Percentiles rank a stretch among this genome's conserved stretches.
Conservation (phyloP, 1,140 invertebrate genomes). For the Asobara japonica region DNA sequence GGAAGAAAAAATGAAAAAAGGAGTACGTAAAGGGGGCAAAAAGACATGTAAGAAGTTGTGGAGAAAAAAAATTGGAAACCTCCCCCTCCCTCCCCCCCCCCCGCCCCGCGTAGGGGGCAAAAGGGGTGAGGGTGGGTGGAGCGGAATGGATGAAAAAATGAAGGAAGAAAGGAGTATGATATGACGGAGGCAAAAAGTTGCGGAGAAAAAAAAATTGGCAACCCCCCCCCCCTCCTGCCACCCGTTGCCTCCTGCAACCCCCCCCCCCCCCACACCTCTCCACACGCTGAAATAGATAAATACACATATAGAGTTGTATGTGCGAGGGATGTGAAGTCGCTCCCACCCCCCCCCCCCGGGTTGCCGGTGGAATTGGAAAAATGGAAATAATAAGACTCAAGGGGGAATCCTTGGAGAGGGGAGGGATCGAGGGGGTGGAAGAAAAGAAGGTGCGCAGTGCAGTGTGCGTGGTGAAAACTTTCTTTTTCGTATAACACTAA, state of each 20-base stretch:
- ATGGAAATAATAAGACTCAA: slow-evolving; percentile 63
- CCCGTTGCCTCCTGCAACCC: too few species aligned
- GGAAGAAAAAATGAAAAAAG: slow-evolving; percentile 31
- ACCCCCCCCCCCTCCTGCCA: slow-evolving; percentile 23
- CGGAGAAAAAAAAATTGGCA: slow-evolving; percentile 30
- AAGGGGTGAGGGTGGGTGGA: not conserved
- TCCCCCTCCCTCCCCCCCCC: slow-evolving; percentile 13
- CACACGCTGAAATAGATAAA: slow-evolving; percentile 59
- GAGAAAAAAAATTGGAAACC: slow-evolving; percentile 34
- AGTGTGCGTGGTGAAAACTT: slow-evolving; percentile 50
- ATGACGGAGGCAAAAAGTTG: slow-evolving; percentile 32
- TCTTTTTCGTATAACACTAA: slow-evolving; percentile 19
- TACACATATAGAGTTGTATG: slow-evolving; percentile 55
- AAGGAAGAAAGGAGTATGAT: slow-evolving; percentile 22
- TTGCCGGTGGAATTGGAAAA: slow-evolving; percentile 57
- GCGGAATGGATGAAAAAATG: slow-evolving; percentile 33
- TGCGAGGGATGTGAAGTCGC: too few species aligned
- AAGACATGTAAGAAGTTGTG: slow-evolving; percentile 29
- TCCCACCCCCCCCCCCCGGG: slow-evolving; percentile 32
- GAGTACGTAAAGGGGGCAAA: slow-evolving; percentile 31
- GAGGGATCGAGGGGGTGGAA: slow-evolving; percentile 38
- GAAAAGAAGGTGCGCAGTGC: slow-evolving; percentile 57
- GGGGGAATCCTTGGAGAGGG: slow-evolving; percentile 29
- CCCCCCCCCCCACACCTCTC: not conserved
- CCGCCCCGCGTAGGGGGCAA: slow-evolving; percentile 43